phyloP scores from a whole-genome alignment of 2,888 invertebrate species.

The Griposia aprilina region DNA sequence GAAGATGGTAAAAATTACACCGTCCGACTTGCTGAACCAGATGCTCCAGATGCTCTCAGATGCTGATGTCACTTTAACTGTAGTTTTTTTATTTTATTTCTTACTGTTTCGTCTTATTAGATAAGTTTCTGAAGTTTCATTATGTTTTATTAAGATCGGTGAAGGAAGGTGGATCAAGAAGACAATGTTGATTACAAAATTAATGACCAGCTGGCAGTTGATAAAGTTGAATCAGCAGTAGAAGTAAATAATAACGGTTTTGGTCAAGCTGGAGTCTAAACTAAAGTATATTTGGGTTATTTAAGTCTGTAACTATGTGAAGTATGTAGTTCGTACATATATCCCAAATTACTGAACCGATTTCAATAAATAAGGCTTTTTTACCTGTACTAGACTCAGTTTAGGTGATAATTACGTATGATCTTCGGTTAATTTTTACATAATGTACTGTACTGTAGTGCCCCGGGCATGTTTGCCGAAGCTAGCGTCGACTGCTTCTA shows the following conservation, averaged over 20 bases:
- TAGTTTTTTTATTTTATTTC: conserved; percentile 62
- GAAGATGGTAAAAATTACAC: conserved; percentile 57
- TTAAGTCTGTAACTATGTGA: not conserved
- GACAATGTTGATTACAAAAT: not conserved
- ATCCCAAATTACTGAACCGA: not conserved
- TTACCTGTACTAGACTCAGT: no score
- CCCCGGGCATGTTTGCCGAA: no score
- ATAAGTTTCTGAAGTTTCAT: conserved; percentile 58
- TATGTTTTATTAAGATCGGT: conserved; percentile 38
- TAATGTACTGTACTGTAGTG: no score
- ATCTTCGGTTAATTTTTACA: not conserved
- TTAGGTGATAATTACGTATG: not conserved
- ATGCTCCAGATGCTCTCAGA: no score
- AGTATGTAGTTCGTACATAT: not conserved
- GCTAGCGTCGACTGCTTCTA: no score
- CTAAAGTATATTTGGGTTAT: not conserved
- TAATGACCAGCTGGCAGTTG: not conserved
- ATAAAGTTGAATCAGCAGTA: not conserved
- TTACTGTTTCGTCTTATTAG: conserved; percentile 57
- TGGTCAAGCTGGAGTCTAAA: not conserved
- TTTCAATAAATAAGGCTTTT: not conserved
- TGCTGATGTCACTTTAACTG: conserved; percentile 50
- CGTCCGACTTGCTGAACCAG: conserved; percentile 49
- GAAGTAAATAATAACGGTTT: not conserved
- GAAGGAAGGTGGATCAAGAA: not conserved